Evolutionary conservation across 2,113 vertebrate species (phyloP).

Genomic region (Arizona elegans): DNA sequence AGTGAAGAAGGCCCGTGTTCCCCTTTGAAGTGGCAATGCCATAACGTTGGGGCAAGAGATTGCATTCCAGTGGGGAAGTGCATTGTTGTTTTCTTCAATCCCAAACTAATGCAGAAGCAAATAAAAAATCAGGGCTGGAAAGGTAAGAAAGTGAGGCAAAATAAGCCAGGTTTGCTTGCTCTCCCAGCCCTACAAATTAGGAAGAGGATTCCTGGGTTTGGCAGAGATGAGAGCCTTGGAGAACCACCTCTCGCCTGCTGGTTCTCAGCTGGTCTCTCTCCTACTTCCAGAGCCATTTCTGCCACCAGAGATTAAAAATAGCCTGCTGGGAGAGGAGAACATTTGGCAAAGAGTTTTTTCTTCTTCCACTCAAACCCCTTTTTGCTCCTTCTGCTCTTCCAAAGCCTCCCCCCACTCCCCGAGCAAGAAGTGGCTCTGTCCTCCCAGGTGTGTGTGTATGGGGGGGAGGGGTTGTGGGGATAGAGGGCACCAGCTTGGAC

Average conservation of each 20-base stretch:
- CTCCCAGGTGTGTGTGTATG: too few relatives aligned
- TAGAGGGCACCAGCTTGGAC: background rate
- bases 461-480: too few relatives aligned
- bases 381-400: background rate
- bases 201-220: background rate
- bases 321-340: background rate
- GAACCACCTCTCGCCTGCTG: background rate
- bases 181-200: background rate
- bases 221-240: background rate
- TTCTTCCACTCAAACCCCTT: background rate
- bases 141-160: background rate
- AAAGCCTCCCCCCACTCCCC: background rate
- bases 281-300: background rate
- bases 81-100: background rate
- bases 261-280: background rate
- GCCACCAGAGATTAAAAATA: slow-evolving; percentile 7
- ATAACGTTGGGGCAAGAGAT: background rate
- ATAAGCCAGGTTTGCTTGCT: background rate
- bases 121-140: background rate
- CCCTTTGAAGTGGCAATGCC: background rate
- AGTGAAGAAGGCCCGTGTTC: background rate
- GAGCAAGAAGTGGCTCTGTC: background rate
- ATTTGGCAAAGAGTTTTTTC: background rate
- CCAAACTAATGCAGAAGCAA: background rate
- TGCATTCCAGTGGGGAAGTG: background rate